Evolutionary conservation across 2,113 vertebrate species (phyloP).

Genomic region (Dolichotis patagonum): DNA sequence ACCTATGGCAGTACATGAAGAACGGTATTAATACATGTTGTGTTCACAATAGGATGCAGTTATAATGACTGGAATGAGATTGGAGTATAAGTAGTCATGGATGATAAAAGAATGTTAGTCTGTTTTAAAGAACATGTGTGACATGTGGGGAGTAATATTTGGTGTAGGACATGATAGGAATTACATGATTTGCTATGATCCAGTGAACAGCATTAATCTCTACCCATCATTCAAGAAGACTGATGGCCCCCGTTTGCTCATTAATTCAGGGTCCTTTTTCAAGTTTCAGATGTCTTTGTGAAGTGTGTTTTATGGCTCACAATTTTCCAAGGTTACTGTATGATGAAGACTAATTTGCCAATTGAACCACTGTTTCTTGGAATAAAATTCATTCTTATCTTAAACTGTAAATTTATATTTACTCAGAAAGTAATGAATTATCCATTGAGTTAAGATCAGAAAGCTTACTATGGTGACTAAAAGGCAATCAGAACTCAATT

Average conservation of each 20-base stretch:
- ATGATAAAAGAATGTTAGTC: constrained; percentile 64
- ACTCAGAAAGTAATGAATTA: constrained; percentile 32
- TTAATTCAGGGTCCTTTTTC: constrained; percentile 75
- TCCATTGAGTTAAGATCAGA: constrained; percentile 4
- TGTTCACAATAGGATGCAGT: constrained; percentile 47
- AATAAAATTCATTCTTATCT: constrained; percentile 41
- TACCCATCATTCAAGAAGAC: constrained; percentile 76
- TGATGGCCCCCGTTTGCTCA: constrained; percentile 36
- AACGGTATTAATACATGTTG: neutral
- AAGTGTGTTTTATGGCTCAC: constrained; percentile 69
- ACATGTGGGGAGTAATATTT: constrained; percentile 18
- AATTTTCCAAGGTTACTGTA: constrained; percentile 81
- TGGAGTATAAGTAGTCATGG: neutral
- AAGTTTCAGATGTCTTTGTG: constrained; percentile 73
- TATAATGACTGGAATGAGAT: constrained; percentile 31
- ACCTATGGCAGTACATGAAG: neutral
- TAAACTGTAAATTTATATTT: constrained; percentile 56
- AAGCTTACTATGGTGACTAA: neutral
- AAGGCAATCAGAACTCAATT: neutral
- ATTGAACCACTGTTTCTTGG: constrained; percentile 66
- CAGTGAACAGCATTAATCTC: constrained; percentile 79
- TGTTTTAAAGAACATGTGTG: constrained; percentile 67
- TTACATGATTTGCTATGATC: constrained; percentile 76
- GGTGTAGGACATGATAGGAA: constrained; percentile 43
- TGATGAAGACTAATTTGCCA: constrained; percentile 69